Conservation (phyloP, 2,888 invertebrate genomes). For the Dermolepida albohirtum region DNA sequence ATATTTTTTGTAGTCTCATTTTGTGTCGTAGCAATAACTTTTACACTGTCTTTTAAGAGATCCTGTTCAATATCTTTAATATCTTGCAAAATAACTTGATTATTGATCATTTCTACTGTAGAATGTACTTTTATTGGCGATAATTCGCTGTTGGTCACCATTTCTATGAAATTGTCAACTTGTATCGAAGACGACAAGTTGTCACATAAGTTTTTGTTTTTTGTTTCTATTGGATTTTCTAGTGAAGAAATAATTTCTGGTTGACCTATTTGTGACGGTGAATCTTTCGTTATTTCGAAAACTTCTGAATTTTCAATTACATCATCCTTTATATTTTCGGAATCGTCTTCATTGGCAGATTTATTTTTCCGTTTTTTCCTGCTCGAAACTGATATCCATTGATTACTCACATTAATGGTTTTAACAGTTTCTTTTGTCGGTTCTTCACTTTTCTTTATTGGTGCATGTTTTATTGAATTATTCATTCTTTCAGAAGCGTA, state of each 20-base stretch:
- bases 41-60: constrained; percentile 41
- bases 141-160: constrained; percentile 24
- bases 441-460: constrained; percentile 21
- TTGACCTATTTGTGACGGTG: neutral
- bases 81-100: constrained; percentile 47
- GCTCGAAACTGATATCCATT: constrained; percentile 64
- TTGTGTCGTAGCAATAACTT: constrained; percentile 43
- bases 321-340: constrained; percentile 40
- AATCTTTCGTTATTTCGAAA: constrained; percentile 47
- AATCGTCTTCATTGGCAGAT: constrained; percentile 51
- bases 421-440: neutral
- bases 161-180: constrained; percentile 21
- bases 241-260: constrained; percentile 5
- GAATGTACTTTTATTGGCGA: neutral
- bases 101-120: constrained; percentile 44
- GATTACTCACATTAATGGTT: constrained; percentile 4
- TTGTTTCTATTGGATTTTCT: constrained; percentile 14
- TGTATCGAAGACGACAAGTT: neutral
- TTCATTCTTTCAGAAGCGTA: neutral
- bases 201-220: neutral
- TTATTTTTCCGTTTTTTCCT: constrained; percentile 62
- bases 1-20: constrained; percentile 17
- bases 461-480: neutral
- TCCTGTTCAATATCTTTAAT: constrained; percentile 55
- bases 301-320: constrained; percentile 56